phyloP scores from a whole-genome alignment of 1,140 invertebrate species.

The Ditylenchus dipsaci region DNA sequence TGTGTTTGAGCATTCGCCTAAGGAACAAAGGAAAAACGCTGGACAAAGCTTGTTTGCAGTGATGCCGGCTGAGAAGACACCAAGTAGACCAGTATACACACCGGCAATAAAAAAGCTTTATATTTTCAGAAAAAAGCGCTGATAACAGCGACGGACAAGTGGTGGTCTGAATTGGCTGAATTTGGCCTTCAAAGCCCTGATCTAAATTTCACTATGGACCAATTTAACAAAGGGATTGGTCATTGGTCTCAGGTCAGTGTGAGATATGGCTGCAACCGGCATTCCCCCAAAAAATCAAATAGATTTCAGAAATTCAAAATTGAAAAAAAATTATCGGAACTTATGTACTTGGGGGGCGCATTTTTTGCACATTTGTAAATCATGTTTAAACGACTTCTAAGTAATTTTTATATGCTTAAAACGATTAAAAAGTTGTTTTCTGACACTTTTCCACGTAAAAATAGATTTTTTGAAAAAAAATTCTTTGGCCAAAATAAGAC shows the following conservation, averaged over 20 bases:
- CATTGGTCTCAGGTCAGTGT: neutral
- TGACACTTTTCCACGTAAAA: no score
- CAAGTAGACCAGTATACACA: neutral
- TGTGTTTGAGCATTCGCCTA: neutral
- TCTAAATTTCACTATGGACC: neutral
- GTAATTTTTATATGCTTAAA: no score
- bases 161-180: neutral
- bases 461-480: no score
- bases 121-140: neutral
- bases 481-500: no score
- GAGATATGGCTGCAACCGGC: no score
- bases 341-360: neutral
- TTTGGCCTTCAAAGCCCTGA: neutral
- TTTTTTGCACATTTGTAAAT: no score
- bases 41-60: neutral
- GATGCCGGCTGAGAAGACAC: neutral
- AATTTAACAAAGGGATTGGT: neutral
- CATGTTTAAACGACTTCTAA: no score
- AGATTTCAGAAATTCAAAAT: no score
- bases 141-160: neutral
- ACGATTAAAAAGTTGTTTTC: no score
- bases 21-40: neutral
- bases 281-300: no score
- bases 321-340: no score
- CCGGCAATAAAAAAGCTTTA: neutral